A percentile compares a stretch with the other conserved stretches of the same genome.
Evolutionary conservation across 2,888 invertebrate genomes (phyloP).

Genomic region (Cantharis rufa): DNA sequence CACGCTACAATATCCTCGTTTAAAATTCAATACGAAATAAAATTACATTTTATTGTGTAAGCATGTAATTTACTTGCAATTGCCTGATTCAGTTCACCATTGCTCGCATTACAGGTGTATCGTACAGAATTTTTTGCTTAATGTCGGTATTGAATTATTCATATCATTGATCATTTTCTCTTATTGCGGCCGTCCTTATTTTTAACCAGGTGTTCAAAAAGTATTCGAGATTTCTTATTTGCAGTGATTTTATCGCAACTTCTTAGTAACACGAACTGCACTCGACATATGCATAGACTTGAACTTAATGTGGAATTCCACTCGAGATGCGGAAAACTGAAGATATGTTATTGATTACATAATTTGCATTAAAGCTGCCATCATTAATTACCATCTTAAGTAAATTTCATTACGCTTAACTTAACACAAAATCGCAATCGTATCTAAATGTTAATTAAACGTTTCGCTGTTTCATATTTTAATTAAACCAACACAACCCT

Average conservation of each 20-base stretch:
- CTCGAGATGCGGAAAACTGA: slow-evolving; percentile 1
- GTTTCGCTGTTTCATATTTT: background rate
- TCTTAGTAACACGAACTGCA: background rate
- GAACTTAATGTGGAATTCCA: slow-evolving; percentile 4
- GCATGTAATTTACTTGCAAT: slow-evolving; percentile 7
- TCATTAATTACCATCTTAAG: slow-evolving; percentile 10
- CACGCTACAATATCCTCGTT: background rate
- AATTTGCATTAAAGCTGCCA: slow-evolving; percentile 8
- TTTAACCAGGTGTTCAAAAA: slow-evolving; percentile 13
- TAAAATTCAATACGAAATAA: background rate
- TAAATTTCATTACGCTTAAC: background rate
- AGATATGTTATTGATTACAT: slow-evolving; percentile 12
- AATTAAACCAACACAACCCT: background rate
- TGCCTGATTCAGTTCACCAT: slow-evolving; percentile 12
- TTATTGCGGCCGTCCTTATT: background rate
- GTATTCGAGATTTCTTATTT: slow-evolving; percentile 3
- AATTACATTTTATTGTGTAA: background rate
- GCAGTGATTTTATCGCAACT: background rate
- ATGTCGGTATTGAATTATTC: slow-evolving; percentile 21
- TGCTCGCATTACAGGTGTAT: slow-evolving; percentile 18
- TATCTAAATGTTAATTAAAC: background rate
- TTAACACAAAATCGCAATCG: background rate
- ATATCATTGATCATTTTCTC: slow-evolving; percentile 13
- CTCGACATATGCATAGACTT: background rate
- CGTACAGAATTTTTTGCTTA: slow-evolving; percentile 11